Evolutionary conservation across 2,797 vertebrate species (phyloP).

Genomic region (Neosilurus hyrtlii): DNA sequence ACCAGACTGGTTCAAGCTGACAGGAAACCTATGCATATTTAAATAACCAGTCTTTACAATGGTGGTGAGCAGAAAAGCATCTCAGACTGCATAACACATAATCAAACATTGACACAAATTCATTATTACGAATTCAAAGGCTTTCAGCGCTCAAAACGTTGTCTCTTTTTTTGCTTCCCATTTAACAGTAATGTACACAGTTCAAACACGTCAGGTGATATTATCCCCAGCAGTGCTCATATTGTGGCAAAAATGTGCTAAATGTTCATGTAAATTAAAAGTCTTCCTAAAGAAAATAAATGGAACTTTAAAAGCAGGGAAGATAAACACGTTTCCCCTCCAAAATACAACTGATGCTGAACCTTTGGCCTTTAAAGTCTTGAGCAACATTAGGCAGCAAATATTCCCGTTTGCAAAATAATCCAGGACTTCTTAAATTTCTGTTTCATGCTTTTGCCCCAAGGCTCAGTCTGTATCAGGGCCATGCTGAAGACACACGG

Average conservation of each 20-base stretch:
- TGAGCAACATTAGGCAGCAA: neutral
- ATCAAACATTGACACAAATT: neutral
- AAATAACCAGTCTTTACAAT: neutral
- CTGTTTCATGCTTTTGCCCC: conserved; percentile 29
- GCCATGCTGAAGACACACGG: conserved; percentile 31
- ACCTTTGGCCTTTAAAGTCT: conserved; percentile 19
- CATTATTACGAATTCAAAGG: neutral
- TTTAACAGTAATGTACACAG: conserved; percentile 60
- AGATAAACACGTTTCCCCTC: neutral
- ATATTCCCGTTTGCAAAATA: conserved; percentile 5
- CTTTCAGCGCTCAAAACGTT: conserved; percentile 6
- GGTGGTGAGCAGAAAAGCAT: neutral
- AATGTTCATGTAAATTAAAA: conserved; percentile 20
- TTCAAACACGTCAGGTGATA: conserved; percentile 65
- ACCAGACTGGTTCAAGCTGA: neutral
- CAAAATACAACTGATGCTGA: neutral
- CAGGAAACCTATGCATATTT: neutral
- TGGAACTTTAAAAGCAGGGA: conserved; percentile 33
- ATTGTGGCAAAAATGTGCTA: conserved; percentile 26
- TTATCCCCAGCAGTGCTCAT: conserved; percentile 54
- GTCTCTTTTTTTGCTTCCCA: conserved; percentile 43
- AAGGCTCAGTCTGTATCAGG: conserved; percentile 30
- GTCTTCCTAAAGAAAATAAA: conserved; percentile 2
- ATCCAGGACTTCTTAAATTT: neutral
- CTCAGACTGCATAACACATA: neutral